phyloP scores from a whole-genome alignment of 2,113 vertebrate genomes.

The Lycaon pictus region DNA sequence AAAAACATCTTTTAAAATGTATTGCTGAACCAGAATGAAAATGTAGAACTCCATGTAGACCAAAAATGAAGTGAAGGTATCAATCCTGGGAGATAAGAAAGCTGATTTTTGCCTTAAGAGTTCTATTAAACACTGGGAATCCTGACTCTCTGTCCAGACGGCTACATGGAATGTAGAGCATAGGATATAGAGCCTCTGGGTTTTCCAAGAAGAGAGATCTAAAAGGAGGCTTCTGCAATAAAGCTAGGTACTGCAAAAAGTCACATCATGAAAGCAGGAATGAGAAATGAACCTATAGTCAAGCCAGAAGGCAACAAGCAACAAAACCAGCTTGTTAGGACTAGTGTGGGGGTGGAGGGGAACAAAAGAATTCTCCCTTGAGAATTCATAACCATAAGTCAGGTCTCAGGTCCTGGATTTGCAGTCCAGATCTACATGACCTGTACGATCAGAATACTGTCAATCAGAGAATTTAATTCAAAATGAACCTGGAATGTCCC shows the following conservation, averaged over 20 bases:
- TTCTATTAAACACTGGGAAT: neutral
- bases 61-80: slow-evolving; percentile 43
- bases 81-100: neutral
- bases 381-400: slow-evolving; percentile 2
- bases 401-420: slow-evolving; percentile 24
- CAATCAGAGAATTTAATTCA: slow-evolving; percentile 30
- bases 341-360: neutral
- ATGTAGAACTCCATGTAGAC: neutral
- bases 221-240: neutral
- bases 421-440: neutral
- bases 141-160: slow-evolving; percentile 16
- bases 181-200: neutral
- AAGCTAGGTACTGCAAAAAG: neutral
- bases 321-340: slow-evolving; percentile 14
- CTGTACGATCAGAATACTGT: slow-evolving; percentile 39
- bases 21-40: slow-evolving; percentile 52
- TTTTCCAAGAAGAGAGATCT: neutral
- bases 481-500: slow-evolving; percentile 18
- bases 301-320: neutral
- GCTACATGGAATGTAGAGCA: neutral
- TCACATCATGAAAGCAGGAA: slow-evolving; percentile 3
- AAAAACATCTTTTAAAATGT: slow-evolving; percentile 60
- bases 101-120: neutral
- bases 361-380: slow-evolving; percentile 3
- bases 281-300: neutral